A percentile compares a stretch with the other conserved stretches of the same genome.
Evolutionary conservation across 2,888 invertebrate species (phyloP).

Genomic region (Diarsia brunnea): DNA sequence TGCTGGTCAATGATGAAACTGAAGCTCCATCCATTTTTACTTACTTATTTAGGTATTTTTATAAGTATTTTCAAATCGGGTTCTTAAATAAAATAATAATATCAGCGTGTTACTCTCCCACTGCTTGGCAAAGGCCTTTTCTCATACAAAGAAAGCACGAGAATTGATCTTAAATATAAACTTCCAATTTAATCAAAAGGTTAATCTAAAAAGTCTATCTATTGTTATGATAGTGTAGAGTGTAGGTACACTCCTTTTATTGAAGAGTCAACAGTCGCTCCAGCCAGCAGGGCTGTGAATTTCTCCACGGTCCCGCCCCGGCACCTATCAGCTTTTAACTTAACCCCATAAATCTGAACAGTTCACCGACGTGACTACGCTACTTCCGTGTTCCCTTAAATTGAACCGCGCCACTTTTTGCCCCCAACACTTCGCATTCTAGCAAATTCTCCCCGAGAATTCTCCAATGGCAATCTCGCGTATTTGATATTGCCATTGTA

Average conservation of each 20-base stretch:
- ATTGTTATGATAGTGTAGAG: not conserved
- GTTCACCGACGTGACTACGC: conserved; percentile 66
- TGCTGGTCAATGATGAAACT: not conserved
- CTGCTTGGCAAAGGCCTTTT: not conserved
- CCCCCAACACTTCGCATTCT: conserved; percentile 46
- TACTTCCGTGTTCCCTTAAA: conserved; percentile 66
- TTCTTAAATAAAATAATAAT: not conserved
- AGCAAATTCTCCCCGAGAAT: conserved; percentile 46
- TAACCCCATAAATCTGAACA: conserved; percentile 67
- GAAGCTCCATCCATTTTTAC: too few relatives aligned
- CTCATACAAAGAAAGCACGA: not conserved
- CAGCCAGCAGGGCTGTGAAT: conserved; percentile 6
- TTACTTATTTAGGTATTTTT: not conserved
- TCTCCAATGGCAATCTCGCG: conserved; percentile 54
- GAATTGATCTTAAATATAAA: not conserved
- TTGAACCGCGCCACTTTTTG: conserved; percentile 66
- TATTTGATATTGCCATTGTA: conserved; percentile 59
- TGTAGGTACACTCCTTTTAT: not conserved
- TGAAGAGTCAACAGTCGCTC: not conserved
- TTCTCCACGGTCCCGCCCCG: conserved; percentile 21
- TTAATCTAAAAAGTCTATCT: not conserved
- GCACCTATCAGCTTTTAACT: conserved; percentile 55
- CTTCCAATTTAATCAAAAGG: not conserved
- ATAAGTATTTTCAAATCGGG: not conserved
- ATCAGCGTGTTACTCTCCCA: not conserved